These are phyloP conservation scores for Apostichopus californicus DNA, from an alignment of 35 echinoderm and acorn worm genomes.

Conservation along the genomic window DNA sequence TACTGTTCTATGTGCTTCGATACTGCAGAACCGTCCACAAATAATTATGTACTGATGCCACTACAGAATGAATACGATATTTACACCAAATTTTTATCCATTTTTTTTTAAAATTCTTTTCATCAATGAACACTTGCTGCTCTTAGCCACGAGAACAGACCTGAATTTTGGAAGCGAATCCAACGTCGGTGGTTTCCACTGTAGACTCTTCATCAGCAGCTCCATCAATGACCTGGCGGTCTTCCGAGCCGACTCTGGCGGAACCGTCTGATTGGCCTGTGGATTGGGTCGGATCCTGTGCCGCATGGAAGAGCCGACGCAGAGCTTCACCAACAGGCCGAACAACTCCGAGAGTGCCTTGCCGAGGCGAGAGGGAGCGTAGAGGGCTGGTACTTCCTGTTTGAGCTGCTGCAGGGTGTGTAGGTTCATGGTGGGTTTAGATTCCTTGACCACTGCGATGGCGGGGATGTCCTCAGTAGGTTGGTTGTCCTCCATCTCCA, in stretches of 20 bases:
- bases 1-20: too few relatives aligned
- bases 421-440: slow-evolving; percentile 75
- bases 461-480: slow-evolving; percentile 2
- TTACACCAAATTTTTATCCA: too few relatives aligned
- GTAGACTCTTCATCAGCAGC: slow-evolving; percentile 79
- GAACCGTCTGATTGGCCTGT: slow-evolving; percentile 79
- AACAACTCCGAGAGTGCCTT: slow-evolving; percentile 92
- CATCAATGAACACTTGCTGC: too few relatives aligned
- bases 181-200: slow-evolving; percentile 82
- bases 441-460: neutral
- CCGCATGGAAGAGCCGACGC: slow-evolving; percentile 91
- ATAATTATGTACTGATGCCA: neutral
- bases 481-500: slow-evolving; percentile 94
- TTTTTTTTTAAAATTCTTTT: too few relatives aligned
- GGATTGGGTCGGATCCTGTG: slow-evolving; percentile 87
- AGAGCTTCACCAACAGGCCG: slow-evolving; percentile 93
- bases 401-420: slow-evolving; percentile 87
- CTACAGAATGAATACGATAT: neutral
- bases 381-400: slow-evolving; percentile 92
- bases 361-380: slow-evolving; percentile 90
- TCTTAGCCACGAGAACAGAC: slow-evolving; percentile 26
- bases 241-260: slow-evolving; percentile 89
- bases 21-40: neutral
- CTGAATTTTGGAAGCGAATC: slow-evolving; percentile 96
- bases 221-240: slow-evolving; percentile 87